Conservation (phyloP, 1,140 invertebrate species). For the Apis mellifera region Amel_HAv3.1 CM009935.2:1717501-1718000, state of each 20-base stretch:
- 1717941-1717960: no score
- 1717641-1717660: not conserved
- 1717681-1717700: not conserved
- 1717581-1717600: not conserved
- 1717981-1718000: no score
- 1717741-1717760: not conserved
- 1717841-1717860: no score
- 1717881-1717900: no score
- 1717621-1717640: conserved; percentile 1
- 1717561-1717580: conserved; percentile 1
- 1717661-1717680: conserved; percentile 6
- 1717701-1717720: not conserved
- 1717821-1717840: no score
- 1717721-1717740: not conserved
- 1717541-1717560: not conserved
- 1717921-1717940: no score
- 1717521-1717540: not conserved
- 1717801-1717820: not conserved
- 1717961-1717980: no score
- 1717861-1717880: no score
- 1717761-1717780: not conserved
- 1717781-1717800: not conserved
- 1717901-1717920: no score
- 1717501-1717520: not conserved
- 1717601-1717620: conserved; percentile 10